These are phyloP conservation scores for Caenorhabditis sulstoni DNA, from an alignment of 2,888 invertebrate species.

Conservation along the genomic window DNA sequence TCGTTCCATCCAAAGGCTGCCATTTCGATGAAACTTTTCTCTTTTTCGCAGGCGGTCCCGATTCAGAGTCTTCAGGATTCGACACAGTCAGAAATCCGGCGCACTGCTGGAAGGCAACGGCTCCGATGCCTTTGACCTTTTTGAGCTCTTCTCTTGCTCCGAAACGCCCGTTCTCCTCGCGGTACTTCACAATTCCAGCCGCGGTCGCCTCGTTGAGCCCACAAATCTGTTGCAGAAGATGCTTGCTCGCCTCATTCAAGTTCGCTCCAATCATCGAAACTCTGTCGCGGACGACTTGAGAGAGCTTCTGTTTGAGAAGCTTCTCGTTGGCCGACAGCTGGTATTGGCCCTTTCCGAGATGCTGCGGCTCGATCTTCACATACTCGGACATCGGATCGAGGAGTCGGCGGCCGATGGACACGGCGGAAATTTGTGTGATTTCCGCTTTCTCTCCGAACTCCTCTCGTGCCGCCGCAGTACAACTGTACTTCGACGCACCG, in stretches of 20 bases:
- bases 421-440: conserved; percentile 71
- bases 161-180: conserved; percentile 87
- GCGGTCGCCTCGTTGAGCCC: conserved; percentile 89
- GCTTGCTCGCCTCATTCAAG: conserved; percentile 90
- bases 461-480: conserved; percentile 89
- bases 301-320: conserved; percentile 86
- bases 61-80: conserved; percentile 10
- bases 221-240: conserved; percentile 89
- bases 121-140: conserved; percentile 89
- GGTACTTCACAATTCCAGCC: conserved; percentile 87
- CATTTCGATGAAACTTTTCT: conserved; percentile 4
- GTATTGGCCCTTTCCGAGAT: conserved; percentile 95
- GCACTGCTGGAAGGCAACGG: conserved; percentile 88
- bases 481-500: conserved; percentile 94
- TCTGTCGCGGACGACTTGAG: conserved; percentile 90
- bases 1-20: conserved; percentile 87
- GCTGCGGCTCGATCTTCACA: conserved; percentile 93
- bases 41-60: conserved; percentile 42
- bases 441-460: conserved; percentile 35
- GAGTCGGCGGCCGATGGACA: conserved; percentile 88
- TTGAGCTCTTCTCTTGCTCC: conserved; percentile 87
- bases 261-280: conserved; percentile 96
- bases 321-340: conserved; percentile 91
- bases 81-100: conserved; percentile 57
- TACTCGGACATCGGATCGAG: conserved; percentile 93